Conservation (phyloP, 2,113 vertebrate genomes). For the Lathamus discolor region DNA sequence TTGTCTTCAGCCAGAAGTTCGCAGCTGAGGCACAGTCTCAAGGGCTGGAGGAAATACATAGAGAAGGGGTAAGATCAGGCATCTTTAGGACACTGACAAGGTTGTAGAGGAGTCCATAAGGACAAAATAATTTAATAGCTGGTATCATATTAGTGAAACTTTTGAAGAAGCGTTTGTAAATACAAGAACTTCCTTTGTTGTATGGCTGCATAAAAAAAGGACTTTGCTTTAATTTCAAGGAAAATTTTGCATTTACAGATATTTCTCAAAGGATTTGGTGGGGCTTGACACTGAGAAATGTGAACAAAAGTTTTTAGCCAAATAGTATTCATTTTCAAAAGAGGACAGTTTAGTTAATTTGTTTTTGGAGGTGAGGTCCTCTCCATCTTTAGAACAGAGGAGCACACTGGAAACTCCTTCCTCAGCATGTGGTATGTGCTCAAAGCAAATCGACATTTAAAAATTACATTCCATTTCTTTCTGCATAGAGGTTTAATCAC, state of each 20-base stretch:
- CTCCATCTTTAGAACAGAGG: background rate
- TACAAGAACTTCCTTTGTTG: background rate
- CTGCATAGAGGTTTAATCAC: constrained; percentile 22
- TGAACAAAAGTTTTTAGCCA: background rate
- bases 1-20: constrained; percentile 27
- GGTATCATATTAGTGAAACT: background rate
- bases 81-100: background rate
- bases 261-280: background rate
- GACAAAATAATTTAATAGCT: background rate
- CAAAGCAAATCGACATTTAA: constrained; percentile 6
- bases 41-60: background rate
- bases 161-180: background rate
- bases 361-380: background rate
- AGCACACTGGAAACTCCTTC: background rate
- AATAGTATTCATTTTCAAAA: background rate
- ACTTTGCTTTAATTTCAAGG: constrained; percentile 13
- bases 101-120: background rate
- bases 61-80: background rate
- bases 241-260: background rate
- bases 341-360: background rate
- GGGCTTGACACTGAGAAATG: background rate
- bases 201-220: background rate
- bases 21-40: constrained; percentile 7
- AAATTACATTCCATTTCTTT: constrained; percentile 22
- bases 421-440: background rate